Evolutionary conservation across 2,113 vertebrate genomes (phyloP).

Genomic region (Athene cunicularia): DNA sequence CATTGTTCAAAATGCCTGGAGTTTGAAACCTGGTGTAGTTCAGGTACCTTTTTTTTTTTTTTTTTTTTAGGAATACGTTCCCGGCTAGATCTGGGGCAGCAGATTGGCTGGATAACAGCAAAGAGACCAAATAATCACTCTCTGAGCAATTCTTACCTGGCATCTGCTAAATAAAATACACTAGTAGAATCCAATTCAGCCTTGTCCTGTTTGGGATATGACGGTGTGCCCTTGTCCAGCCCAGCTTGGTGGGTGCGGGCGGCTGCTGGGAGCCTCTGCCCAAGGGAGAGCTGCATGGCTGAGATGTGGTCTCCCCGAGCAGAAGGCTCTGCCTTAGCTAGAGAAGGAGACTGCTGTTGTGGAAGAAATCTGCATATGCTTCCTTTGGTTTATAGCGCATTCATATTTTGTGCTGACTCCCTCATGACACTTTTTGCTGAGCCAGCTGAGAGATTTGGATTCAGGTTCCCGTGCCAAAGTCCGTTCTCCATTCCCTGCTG

Average conservation of each 20-base stretch:
- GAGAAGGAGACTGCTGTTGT: not conserved
- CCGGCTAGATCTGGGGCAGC: not conserved
- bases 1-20: not conserved
- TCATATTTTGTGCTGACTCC: not conserved
- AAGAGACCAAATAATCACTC: not conserved
- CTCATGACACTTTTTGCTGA: not conserved
- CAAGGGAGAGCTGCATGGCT: not conserved
- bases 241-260: fast-evolving
- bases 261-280: not conserved
- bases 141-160: not conserved
- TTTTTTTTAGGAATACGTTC: not conserved
- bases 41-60: not conserved
- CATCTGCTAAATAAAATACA: not conserved
- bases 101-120: not conserved
- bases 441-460: not conserved
- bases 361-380: fast-evolving
- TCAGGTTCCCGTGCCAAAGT: fast-evolving
- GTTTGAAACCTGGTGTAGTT: not conserved
- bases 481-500: not conserved
- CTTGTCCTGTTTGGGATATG: not conserved
- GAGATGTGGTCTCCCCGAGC: not conserved
- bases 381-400: not conserved
- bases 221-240: fast-evolving
- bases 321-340: not conserved
- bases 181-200: not conserved